Evolutionary conservation across 2,113 vertebrate genomes (phyloP), one percentile per base, ranked within the genome.

Genomic region (Mesitornis unicolor): DNA sequence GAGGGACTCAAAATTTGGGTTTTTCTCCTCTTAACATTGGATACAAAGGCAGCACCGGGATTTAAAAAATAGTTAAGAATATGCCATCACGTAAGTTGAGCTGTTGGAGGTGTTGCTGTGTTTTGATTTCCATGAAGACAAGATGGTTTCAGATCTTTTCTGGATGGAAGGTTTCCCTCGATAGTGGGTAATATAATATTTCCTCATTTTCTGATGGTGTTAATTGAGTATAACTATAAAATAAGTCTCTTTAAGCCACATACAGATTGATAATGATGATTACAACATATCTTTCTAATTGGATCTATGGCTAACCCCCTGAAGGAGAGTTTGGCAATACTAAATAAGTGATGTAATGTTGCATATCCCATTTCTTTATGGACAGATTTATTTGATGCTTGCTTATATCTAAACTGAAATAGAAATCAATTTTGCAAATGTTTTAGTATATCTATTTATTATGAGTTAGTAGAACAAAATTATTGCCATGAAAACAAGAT

Each of bases 1-100:
- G n/a, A n/a, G 3, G 10, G 14, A 8, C 76, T 33, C 16, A 61
- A 31, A 2, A 1, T 57, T 47, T 5, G 1, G 1, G 2, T 7
- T 70, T 83, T 83, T 54, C 4, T 20, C 3, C 21, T 40, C 9
- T 71, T 81, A 35, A 1, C 7, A 4, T 74, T 68, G 68, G 13
- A 74, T 57, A 43, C 1, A 54, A 71, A 60, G 11, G 31, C 3
- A 77, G 13, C 14, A 61, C 9, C 13, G 63, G 10, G 9, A 76
- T 84, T 76, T 87, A 51, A 17, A 57, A 63, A 88, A n/a, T 43
- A 42, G 2, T 57, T 82, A 36, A 50, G 65, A 65, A 31, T 48
- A 35, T 42, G 4, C 20, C 20, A 38, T 76, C n/a, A 16, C 2
- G 3, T 36, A 51, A 84, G 4, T 28, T 17, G 9, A 65, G 11